These are phyloP conservation scores for Megalonaias nervosa DNA, from an alignment of 1,140 invertebrate species.

Conservation along the genomic window DNA sequence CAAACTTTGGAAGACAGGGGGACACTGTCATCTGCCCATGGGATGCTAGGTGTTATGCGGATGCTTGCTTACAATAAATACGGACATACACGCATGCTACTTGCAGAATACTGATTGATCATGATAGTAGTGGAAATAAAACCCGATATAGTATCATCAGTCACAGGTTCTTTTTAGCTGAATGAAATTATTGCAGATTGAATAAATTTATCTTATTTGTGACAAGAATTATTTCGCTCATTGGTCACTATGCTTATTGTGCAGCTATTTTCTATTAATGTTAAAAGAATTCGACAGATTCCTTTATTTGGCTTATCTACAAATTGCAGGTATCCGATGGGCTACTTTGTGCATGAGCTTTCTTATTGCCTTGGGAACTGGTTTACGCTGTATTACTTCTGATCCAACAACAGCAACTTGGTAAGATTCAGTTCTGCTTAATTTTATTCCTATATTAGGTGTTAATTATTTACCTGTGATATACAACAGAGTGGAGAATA, in stretches of 20 bases:
- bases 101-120: background rate
- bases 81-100: background rate
- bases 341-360: constrained; percentile 49
- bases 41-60: too few species aligned
- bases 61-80: background rate
- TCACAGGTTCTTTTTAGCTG: background rate
- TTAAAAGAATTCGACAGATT: background rate
- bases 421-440: constrained; percentile 32
- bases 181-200: too few species aligned
- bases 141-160: too few species aligned
- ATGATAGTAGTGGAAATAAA: background rate
- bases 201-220: background rate
- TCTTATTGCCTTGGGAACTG: constrained; percentile 51
- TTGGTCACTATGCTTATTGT: background rate
- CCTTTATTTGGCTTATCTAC: background rate
- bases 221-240: background rate
- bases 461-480: background rate
- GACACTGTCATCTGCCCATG: too few species aligned
- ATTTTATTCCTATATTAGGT: background rate
- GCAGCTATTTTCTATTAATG: background rate
- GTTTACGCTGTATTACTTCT: constrained; percentile 59
- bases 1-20: too few species aligned
- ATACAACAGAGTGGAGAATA: background rate
- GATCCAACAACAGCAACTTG: constrained; percentile 45
- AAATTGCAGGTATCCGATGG: constrained; percentile 51